phyloP scores from a whole-genome alignment of 2,797 vertebrate species.

The Epinephelus coioides region DNA sequence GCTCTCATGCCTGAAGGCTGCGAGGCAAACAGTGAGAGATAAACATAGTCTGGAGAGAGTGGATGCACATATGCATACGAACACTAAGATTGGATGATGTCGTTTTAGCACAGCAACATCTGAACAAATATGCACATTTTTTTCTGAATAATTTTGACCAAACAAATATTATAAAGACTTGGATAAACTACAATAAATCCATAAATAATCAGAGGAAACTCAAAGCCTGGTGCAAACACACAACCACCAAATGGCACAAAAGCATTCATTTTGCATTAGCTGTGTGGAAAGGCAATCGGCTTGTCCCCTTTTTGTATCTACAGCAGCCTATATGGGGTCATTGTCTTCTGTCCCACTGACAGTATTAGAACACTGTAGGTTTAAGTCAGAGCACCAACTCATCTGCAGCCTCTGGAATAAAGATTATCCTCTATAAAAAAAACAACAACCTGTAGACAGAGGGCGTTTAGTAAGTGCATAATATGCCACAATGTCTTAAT shows the following conservation, averaged over 20 bases:
- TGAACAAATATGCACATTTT: background rate
- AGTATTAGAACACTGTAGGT: constrained; percentile 32
- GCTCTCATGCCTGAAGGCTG: constrained; percentile 63
- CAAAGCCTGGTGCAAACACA: constrained; percentile 11
- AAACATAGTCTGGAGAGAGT: constrained; percentile 46
- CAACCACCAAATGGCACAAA: constrained; percentile 5
- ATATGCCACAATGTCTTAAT: background rate
- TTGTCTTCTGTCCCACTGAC: constrained; percentile 21
- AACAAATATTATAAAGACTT: constrained; percentile 9
- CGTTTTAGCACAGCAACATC: constrained; percentile 7
- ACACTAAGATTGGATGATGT: constrained; percentile 1
- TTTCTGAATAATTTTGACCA: background rate
- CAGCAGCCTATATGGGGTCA: background rate
- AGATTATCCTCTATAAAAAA: constrained; percentile 32
- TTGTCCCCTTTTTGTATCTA: background rate
- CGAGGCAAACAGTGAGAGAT: constrained; percentile 42
- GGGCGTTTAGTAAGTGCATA: no score
- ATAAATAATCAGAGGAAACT: constrained; percentile 10
- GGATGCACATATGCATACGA: constrained; percentile 18
- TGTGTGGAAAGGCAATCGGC: background rate
- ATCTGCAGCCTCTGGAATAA: constrained; percentile 14
- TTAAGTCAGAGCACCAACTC: constrained; percentile 20
- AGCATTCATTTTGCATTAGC: constrained; percentile 13
- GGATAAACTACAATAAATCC: background rate
- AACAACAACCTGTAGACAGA: background rate